A percentile compares a stretch with the other conserved stretches of the same genome.
Evolutionary conservation across 2,113 vertebrate species (phyloP).

Genomic region (Brachirus orientalis): DNA sequence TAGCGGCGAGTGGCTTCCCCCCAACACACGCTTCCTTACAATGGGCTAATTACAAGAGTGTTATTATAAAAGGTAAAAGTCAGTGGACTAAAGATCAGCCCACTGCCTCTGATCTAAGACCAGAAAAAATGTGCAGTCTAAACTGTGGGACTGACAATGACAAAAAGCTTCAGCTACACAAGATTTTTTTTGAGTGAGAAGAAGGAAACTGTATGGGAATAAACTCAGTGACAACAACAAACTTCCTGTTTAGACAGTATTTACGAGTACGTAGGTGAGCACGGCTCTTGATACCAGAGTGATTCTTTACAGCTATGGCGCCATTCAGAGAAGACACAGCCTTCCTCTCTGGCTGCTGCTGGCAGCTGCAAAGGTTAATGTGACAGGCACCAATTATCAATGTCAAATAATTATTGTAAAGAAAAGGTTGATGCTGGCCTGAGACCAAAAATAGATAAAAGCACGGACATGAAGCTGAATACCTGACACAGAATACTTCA

Average conservation of each 20-base stretch:
- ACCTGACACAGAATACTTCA: conserved; percentile 41
- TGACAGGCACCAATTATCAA: conserved; percentile 77
- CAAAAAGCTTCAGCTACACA: neutral
- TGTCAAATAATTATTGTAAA: conserved; percentile 58
- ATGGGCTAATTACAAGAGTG: conserved; percentile 82
- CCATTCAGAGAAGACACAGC: conserved; percentile 49
- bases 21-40: conserved; percentile 84
- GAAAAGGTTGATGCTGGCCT: conserved; percentile 48
- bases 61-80: conserved; percentile 70
- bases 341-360: conserved; percentile 25
- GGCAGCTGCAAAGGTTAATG: conserved; percentile 43
- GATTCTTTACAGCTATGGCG: conserved; percentile 50
- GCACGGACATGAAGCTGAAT: conserved; percentile 40
- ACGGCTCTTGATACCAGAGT: conserved; percentile 27
- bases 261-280: conserved; percentile 5
- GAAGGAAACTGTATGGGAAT: neutral
- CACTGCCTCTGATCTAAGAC: conserved; percentile 39
- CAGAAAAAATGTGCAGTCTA: neutral
- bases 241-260: conserved; percentile 23
- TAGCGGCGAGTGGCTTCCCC: conserved; percentile 73
- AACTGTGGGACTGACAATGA: conserved; percentile 1
- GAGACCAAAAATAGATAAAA: conserved; percentile 58
- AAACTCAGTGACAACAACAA: neutral
- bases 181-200: neutral
- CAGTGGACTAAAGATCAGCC: conserved; percentile 59